Evolutionary conservation across 2,113 vertebrate genomes (phyloP).

Genomic region (Chaetura pelagica): DNA sequence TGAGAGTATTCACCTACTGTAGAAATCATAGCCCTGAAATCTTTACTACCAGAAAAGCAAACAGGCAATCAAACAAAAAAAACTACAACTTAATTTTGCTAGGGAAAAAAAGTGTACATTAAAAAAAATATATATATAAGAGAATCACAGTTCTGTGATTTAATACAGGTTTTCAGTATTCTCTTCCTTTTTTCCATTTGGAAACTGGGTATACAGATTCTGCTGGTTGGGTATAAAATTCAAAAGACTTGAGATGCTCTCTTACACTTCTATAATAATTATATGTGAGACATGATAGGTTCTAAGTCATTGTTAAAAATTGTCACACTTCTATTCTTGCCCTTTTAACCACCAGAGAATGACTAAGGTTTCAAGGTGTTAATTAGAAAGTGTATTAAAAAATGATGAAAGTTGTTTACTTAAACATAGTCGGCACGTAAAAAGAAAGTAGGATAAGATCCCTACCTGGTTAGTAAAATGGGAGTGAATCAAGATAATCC

Average conservation of each 20-base stretch:
- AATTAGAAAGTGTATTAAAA: not conserved
- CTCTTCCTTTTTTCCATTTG: not conserved
- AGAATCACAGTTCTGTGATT: not conserved
- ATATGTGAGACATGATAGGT: rapidly evolving
- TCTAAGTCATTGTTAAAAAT: not conserved
- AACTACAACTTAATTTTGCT: not conserved
- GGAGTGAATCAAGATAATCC: not conserved
- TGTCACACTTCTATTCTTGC: not conserved
- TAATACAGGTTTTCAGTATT: not conserved
- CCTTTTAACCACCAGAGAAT: not conserved
- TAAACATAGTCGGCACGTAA: not conserved
- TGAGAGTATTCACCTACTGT: not conserved
- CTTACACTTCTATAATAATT: not conserved
- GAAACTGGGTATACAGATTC: not conserved
- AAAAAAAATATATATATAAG: not conserved
- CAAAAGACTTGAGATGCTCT: not conserved
- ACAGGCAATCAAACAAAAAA: not conserved
- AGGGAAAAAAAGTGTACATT: not conserved
- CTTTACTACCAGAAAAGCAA: not conserved
- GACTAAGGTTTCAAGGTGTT: not conserved
- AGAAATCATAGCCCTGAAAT: not conserved
- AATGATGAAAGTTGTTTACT: not conserved
- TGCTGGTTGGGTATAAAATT: not conserved
- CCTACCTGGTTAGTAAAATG: not conserved
- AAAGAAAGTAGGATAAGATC: not conserved